Evolutionary conservation across 2,888 invertebrate species (phyloP), one percentile per base, ranked within the genome.

Genomic region (Yponomeuta sedellus): DNA sequence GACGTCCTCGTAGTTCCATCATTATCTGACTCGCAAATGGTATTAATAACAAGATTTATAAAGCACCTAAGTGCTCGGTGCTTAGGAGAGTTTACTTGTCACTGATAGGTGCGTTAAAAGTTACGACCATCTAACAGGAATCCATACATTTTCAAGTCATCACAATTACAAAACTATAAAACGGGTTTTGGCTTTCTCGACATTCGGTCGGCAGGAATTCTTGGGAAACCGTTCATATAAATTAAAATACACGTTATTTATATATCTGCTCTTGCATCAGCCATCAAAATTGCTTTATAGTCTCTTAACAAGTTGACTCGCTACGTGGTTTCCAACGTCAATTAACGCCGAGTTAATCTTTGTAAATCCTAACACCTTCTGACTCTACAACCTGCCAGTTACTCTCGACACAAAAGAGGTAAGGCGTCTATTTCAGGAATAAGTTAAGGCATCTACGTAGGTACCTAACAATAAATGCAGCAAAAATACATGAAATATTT

Each of bases 161-260:
- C 61, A 44, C 44, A 73, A 74, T 81, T 81, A 78, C 76, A 77
- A 81, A 80, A 82, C 75, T 52, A 73, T 73, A 69, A 76, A 83
- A 83, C 83, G 74, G 78, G 83, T 84, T 82, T 52, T 76, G 69
- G 75, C 79, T 82, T 83, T 82, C 82, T 81, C 76, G 73, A 65
- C 72, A 4, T 8, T 34, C 75, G 76, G 77, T 78, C 77, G 75
- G 77, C 75, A 76, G 75, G 73, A 73, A 77, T 75, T 76, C 77
- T 83, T 82, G 81, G 78, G 83, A 83, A 84, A 83, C 78, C 71
- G 44, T 22, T 72, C 73, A 79, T 75, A 76, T 58, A 58, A 22
- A 58, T 58, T 19, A 20, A 58, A 58, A 58, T 58, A 5, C 16
- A 52, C 77, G 76, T 75, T 73, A 83, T 83, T 79, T 75, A 77